These are phyloP conservation scores for Odontophorus gujanensis DNA, from an alignment of 2,113 vertebrate species.

Conservation along the genomic window DNA sequence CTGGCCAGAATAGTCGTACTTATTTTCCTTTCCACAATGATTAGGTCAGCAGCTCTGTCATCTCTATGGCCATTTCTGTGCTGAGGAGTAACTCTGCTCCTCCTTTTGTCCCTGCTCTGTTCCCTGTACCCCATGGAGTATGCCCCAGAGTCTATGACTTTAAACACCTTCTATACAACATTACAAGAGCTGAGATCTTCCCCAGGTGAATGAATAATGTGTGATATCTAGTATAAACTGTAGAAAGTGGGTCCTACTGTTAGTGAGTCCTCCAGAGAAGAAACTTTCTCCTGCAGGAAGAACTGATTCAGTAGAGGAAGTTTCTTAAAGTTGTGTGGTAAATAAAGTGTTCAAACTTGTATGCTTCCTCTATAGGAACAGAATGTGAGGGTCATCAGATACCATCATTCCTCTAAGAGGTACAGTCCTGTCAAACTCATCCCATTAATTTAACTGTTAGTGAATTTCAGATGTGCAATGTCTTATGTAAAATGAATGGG, in stretches of 20 bases:
- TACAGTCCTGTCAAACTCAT: background rate
- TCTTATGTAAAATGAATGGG: background rate
- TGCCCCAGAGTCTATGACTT: background rate
- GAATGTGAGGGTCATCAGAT: background rate
- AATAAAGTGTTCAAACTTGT: background rate
- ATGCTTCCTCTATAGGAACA: background rate
- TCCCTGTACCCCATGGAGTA: background rate
- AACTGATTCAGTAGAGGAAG: background rate
- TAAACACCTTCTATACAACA: accelerated
- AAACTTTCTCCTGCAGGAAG: background rate
- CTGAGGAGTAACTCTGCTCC: background rate
- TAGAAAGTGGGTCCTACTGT: background rate
- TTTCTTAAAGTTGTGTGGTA: background rate
- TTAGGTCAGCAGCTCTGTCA: background rate
- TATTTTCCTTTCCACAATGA: accelerated
- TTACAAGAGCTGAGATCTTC: background rate
- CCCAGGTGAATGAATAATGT: background rate
- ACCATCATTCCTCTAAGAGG: background rate
- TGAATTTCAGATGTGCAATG: background rate
- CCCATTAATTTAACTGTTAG: background rate
- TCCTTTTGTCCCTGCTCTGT: background rate
- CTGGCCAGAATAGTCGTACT: background rate
- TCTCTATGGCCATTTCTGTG: background rate
- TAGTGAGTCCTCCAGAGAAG: background rate
- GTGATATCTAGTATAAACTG: background rate